Evolutionary conservation across 2,888 invertebrate genomes (phyloP), one percentile per base, ranked within the genome.

Genomic region (Lycophotia porphyrea): DNA sequence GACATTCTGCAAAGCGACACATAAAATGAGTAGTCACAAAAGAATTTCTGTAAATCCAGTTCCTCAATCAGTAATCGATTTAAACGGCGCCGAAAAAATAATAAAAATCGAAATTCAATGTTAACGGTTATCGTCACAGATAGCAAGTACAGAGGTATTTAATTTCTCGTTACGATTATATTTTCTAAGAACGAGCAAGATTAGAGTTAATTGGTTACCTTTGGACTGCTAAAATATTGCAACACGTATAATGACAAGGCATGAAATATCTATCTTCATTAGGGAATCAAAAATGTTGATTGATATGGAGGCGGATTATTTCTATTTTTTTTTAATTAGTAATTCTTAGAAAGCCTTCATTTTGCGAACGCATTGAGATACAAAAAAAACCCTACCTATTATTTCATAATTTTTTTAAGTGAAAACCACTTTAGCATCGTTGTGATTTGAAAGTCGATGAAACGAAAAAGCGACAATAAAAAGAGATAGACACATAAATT

Each of bases 71-170:
- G 18, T 74, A 39, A 81, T 47, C 27, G 39, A 21, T 24, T 76
- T 81, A 82, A 81, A 49, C 11, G 82, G 64, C 77, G 77, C 82
- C 82, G 82, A 75, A 75, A 71, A 47, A n/a, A 21, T 24, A 82
- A 58, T 76, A 60, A 76, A 73, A 60, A 42, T 42, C 11, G 34
- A n/a, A 82, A 31, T 78, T 76, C 76, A 24, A 27, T 36, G 82
- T 65, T 82, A 65, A 65, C 8, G 31, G 76, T 76, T 82, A 60
- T 36, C n/a, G 1, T 49, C 1, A 15, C 9, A 18, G 76, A 78
- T 78, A 64, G 8, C 18, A 34, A 49, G 27, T 52, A 44, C 5
- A 27, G n/a, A 5, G 3, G 31, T 58, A 44, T 52, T 73, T 27
- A 44, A 44, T 31, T 80, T 27, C 42, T 31, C 24, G 9, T 73